Conservation (phyloP, 2,888 invertebrate genomes). For the Fragum sueziense region DNA sequence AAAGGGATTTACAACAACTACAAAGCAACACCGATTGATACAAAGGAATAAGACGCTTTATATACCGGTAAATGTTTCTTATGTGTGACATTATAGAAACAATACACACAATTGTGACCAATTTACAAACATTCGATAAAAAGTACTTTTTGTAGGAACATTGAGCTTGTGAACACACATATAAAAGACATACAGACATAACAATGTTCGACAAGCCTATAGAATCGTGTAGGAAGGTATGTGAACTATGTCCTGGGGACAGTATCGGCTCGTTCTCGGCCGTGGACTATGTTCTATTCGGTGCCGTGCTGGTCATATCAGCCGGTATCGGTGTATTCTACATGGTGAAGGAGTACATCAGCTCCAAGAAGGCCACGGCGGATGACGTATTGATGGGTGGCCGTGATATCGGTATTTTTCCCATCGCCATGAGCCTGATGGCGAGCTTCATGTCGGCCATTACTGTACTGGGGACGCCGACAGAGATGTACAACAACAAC, state of each 20-base stretch:
- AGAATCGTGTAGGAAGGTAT: constrained; percentile 64
- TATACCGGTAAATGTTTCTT: no score
- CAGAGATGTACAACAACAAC: constrained; percentile 94
- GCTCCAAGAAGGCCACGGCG: constrained; percentile 59
- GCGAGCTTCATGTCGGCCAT: constrained; percentile 96
- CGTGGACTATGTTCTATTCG: constrained; percentile 64
- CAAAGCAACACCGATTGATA: no score
- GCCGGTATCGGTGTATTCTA: constrained; percentile 66
- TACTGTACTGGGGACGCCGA: constrained; percentile 94
- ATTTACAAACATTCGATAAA: no score
- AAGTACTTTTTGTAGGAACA: no score
- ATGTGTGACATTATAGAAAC: no score
- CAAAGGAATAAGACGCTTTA: no score
- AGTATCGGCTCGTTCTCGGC: constrained; percentile 61
- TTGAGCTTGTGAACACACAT: no score
- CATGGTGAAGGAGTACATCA: constrained; percentile 59
- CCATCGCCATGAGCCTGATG: constrained; percentile 94
- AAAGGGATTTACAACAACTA: no score
- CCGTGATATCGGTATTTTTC: constrained; percentile 83
- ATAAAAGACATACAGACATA: no score
- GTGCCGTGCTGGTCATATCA: constrained; percentile 61
- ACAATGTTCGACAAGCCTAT: not conserved
- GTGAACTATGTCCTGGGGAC: constrained; percentile 66
- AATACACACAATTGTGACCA: no score
- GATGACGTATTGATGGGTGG: constrained; percentile 69